These are phyloP conservation scores for Digitonthophagus gazella DNA, from an alignment of 2,888 invertebrate species.

Conservation along the genomic window DNA sequence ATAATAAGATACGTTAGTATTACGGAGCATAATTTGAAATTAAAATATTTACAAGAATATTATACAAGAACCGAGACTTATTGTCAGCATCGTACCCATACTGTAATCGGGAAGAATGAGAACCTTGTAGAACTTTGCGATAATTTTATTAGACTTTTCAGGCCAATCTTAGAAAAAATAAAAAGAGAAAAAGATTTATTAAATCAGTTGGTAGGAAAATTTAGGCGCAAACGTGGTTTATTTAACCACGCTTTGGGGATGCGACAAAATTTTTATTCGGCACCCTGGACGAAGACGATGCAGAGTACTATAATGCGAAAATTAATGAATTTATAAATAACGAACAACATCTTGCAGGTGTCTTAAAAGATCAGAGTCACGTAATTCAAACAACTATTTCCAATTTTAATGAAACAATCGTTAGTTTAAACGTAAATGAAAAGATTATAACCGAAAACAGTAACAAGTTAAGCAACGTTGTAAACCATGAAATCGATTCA, in stretches of 20 bases:
- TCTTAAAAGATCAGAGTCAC: constrained; percentile 22
- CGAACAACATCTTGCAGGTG: constrained; percentile 8
- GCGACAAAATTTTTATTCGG: constrained; percentile 23
- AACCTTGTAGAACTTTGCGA: too few species aligned
- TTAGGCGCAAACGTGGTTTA: constrained; percentile 18
- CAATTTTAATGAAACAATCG: constrained; percentile 27
- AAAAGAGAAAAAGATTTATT: too few species aligned
- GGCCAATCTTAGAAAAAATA: too few species aligned
- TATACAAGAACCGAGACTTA: too few species aligned
- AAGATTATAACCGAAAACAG: constrained; percentile 21
- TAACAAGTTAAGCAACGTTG: constrained; percentile 16
- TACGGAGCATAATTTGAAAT: too few species aligned
- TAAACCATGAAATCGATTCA: background rate
- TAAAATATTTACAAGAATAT: too few species aligned
- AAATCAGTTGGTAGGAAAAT: too few species aligned
- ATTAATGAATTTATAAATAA: constrained; percentile 20
- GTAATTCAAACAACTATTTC: constrained; percentile 27
- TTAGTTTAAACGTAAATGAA: constrained; percentile 22
- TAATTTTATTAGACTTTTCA: too few species aligned
- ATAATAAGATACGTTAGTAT: too few species aligned
- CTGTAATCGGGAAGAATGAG: too few species aligned
- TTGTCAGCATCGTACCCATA: too few species aligned
- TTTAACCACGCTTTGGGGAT: constrained; percentile 22
- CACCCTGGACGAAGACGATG: constrained; percentile 26
- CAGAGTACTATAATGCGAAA: constrained; percentile 24